Evolutionary conservation across 2,888 invertebrate species (phyloP).

Genomic region (Melinopterus prodromus): DNA sequence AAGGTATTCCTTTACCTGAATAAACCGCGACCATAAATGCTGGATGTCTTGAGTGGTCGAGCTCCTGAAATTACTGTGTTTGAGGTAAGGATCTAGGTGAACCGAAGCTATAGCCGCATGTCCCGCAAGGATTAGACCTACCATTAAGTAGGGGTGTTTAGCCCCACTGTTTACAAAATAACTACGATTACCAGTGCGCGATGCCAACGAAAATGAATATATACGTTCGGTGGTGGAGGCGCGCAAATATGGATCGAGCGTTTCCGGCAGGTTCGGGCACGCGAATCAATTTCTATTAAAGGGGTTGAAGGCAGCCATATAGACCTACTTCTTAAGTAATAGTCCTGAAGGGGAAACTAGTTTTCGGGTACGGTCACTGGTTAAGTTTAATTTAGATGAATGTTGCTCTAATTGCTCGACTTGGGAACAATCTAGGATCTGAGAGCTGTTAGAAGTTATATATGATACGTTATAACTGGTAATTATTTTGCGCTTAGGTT

Average conservation of each 20-base stretch:
- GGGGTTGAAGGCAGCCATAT: background rate
- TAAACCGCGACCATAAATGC: background rate
- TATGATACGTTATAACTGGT: background rate
- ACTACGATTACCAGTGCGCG: constrained; percentile 35
- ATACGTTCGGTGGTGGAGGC: background rate
- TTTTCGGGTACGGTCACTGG: constrained; percentile 4
- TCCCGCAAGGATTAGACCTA: constrained; percentile 42
- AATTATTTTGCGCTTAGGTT: background rate
- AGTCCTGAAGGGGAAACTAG: constrained; percentile 4
- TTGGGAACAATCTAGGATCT: background rate
- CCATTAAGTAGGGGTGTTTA: constrained; percentile 41
- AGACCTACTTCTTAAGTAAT: background rate
- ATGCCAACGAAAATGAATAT: background rate
- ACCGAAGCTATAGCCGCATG: constrained; percentile 43
- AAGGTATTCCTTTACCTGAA: background rate
- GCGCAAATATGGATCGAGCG: background rate
- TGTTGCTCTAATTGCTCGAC: background rate
- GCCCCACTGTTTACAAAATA: constrained; percentile 40
- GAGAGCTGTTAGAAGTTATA: background rate
- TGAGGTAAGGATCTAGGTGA: constrained; percentile 44
- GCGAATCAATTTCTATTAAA: background rate
- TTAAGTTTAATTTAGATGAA: constrained; percentile 4
- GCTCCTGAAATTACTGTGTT: constrained; percentile 40
- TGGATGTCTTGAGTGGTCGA: constrained; percentile 27
- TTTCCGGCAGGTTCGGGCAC: background rate